Evolutionary conservation across 2,888 invertebrate species (phyloP), one percentile per base, ranked within the genome.

Genomic region (Tachina lurida): DNA sequence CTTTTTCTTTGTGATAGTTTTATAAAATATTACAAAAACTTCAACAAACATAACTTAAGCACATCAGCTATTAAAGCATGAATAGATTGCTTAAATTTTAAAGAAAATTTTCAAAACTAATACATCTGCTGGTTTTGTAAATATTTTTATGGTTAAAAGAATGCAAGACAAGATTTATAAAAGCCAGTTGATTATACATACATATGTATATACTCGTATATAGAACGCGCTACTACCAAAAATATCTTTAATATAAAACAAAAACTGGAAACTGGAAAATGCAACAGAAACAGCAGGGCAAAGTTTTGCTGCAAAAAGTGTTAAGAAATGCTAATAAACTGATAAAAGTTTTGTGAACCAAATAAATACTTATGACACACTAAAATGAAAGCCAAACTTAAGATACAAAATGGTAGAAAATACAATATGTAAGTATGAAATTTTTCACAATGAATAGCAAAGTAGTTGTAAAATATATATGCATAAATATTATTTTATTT

Each of bases 261-360:
- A 49, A 60, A 47, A 58, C n/a, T 56, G n/a, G 12, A 62, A 62
- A 31, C 15, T 22, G n/a, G n/a, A n/a, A 65, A 19, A 41, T 54
- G n/a, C 15, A 67, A 45, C 49, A 13, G 47, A 17, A 22, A 47
- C 8, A 62, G 22, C 8, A 62, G 47, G 65, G 49, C 65, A 73
- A 84, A 84, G 60, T 78, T 84, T 70, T 71, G 13, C 39, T 54
- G 15, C 47, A 47, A 76, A 76, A 80, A 77, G 80, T 80, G 80
- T 73, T 80, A 80, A 81, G 76, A 80, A 80, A 84, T 80, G 80
- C 67, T 84, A 76, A 84, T 76, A 80, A 80, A 80, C 84, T 75
- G 74, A 47, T 52, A 65, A 82, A 85, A 82, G 78, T 85, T 85
- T 75, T 75, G 58, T 75, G 58, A 85, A 85, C 77, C 81, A 81